Percentiles rank a stretch among this genome's conserved stretches.
phyloP scores from a whole-genome alignment of 2,888 invertebrate species.

The Andrena chrysosceles region DNA sequence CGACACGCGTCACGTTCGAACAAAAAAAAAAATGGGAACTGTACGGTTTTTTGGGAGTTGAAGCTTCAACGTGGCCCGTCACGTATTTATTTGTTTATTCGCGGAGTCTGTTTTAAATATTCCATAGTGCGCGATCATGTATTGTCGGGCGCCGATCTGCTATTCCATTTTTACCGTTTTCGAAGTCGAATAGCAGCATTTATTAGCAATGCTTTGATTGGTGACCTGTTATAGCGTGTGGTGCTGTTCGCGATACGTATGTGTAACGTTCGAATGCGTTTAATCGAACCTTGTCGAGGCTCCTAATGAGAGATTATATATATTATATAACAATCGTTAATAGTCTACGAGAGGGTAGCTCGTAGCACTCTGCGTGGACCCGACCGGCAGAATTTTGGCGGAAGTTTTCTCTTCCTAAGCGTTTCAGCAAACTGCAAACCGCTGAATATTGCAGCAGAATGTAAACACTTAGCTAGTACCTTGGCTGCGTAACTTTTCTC shows the following conservation, averaged over 20 bases:
- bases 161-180: not conserved
- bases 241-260: not conserved
- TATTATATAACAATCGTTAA: too few relatives aligned
- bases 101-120: conserved; percentile 30
- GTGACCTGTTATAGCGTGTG: not conserved
- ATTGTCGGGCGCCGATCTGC: conserved; percentile 7
- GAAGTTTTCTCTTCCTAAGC: not conserved
- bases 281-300: not conserved
- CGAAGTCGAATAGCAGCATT: not conserved
- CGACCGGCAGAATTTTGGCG: not conserved
- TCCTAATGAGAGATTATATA: too few relatives aligned
- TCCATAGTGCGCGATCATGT: not conserved
- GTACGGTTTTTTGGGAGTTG: conserved; percentile 1
- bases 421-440: not conserved
- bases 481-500: conserved; percentile 12
- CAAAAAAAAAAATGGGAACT: not conserved
- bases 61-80: conserved; percentile 8
- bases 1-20: not conserved
- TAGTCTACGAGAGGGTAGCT: not conserved
- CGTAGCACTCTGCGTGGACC: not conserved
- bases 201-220: not conserved
- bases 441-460: conserved; percentile 17
- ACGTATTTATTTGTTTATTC: conserved; percentile 42
- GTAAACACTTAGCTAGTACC: not conserved
- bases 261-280: not conserved